These are phyloP conservation scores for Linnaemya tessellans DNA, from an alignment of 2,888 invertebrate species.

Conservation along the genomic window DNA sequence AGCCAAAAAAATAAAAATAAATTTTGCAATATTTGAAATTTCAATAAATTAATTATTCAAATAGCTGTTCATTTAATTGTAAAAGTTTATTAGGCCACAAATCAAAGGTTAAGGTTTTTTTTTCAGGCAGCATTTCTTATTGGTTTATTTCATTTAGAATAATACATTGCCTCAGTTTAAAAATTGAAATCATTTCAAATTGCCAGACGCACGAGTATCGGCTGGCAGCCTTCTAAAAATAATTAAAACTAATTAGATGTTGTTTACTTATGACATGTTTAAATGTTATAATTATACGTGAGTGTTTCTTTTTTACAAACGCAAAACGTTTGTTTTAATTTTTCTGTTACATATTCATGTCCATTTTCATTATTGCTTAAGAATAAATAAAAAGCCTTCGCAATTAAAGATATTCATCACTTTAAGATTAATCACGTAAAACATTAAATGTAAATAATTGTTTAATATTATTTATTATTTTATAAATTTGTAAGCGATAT, in stretches of 20 bases:
- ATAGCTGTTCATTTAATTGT: constrained; percentile 40
- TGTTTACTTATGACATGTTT: background rate
- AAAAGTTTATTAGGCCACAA: constrained; percentile 19
- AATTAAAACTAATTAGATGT: background rate
- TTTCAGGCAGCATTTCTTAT: background rate
- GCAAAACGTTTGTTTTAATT: background rate
- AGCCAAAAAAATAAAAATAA: constrained; percentile 21
- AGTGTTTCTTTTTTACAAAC: background rate
- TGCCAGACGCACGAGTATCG: background rate
- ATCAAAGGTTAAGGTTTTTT: constrained; percentile 57
- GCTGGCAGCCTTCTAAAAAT: background rate
- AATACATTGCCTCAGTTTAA: background rate
- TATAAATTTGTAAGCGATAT: too few species aligned
- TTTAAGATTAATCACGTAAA: background rate
- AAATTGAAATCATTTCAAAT: background rate
- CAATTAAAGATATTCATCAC: background rate
- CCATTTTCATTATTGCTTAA: too few species aligned
- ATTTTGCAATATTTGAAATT: constrained; percentile 42
- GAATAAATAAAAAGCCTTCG: too few species aligned
- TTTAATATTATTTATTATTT: too few species aligned
- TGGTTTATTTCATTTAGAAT: constrained; percentile 3
- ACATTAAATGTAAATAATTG: too few species aligned
- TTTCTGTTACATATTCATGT: background rate
- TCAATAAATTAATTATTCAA: constrained; percentile 40
- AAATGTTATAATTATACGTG: background rate